phyloP scores from a whole-genome alignment of 64 coral and sea anemone species.

The Cladopsammia gracilis region DNA sequence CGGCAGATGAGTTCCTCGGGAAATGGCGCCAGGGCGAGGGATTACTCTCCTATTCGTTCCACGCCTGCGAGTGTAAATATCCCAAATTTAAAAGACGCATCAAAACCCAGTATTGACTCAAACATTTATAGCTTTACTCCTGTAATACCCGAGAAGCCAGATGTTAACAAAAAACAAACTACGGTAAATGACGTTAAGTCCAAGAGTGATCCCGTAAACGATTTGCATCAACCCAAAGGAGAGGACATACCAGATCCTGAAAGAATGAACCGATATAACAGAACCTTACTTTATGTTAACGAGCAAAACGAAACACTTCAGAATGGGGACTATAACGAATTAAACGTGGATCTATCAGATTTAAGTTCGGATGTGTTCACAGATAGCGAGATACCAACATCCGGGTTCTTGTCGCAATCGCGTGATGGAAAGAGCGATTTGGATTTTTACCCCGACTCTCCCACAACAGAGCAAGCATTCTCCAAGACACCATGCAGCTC shows the following conservation, averaged over 20 bases:
- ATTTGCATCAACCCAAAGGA: constrained; percentile 38
- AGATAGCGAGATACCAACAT: constrained; percentile 77
- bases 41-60: constrained; percentile 66
- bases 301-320: constrained; percentile 91
- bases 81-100: neutral
- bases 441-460: constrained; percentile 90
- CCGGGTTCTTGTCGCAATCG: constrained; percentile 46
- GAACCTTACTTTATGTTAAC: constrained; percentile 91
- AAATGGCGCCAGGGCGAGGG: constrained; percentile 38
- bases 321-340: constrained; percentile 89
- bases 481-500: constrained; percentile 93
- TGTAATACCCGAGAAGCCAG: neutral
- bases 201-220: neutral
- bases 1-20: constrained; percentile 5
- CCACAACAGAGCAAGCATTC: constrained; percentile 88
- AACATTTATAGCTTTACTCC: neutral
- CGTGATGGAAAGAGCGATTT: constrained; percentile 50
- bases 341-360: constrained; percentile 80
- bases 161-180: neutral
- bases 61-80: neutral
- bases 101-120: neutral
- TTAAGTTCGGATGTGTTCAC: constrained; percentile 94
- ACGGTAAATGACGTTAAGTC: neutral
- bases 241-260: constrained; percentile 65
- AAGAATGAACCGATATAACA: constrained; percentile 73